A percentile compares a stretch with the other conserved stretches of the same genome.
These are phyloP conservation scores for Alfaro cultratus DNA, from an alignment of 2,797 vertebrate species.

Conservation along the genomic window DNA sequence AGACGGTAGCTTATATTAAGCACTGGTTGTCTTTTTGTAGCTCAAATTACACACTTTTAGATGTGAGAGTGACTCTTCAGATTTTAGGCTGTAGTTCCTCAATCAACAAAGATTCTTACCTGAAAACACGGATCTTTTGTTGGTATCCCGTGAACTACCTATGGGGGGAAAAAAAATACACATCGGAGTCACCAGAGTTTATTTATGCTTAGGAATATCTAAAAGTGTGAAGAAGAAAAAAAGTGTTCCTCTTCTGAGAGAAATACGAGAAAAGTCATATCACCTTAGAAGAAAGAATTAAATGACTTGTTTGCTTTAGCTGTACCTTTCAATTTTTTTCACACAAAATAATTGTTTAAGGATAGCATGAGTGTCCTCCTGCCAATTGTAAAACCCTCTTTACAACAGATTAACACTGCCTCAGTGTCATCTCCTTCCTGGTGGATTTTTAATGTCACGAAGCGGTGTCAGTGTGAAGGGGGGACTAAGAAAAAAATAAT, in stretches of 20 bases:
- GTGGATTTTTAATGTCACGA: background rate
- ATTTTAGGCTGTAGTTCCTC: constrained; percentile 4
- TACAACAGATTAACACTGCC: background rate
- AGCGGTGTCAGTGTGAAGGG: background rate
- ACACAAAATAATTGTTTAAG: background rate
- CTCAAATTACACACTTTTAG: background rate
- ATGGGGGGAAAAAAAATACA: constrained; percentile 4
- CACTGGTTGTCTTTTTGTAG: constrained; percentile 14
- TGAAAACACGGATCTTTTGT: constrained; percentile 85
- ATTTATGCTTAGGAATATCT: background rate
- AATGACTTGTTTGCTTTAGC: background rate
- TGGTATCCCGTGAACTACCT: constrained; percentile 80
- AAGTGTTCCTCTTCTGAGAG: background rate
- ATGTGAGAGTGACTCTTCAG: background rate
- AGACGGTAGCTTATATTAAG: constrained; percentile 33
- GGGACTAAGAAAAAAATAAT: background rate
- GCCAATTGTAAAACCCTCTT: background rate
- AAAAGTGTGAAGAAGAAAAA: background rate
- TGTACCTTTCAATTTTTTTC: background rate
- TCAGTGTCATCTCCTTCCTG: background rate
- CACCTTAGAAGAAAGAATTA: background rate
- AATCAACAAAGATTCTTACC: constrained; percentile 65
- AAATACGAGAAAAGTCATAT: background rate
- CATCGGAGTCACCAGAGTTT: background rate
- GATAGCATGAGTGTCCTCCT: background rate